Base-by-base conservation (phyloP, 2,113 vertebrate species). In the Casuarius casuarius region DNA sequence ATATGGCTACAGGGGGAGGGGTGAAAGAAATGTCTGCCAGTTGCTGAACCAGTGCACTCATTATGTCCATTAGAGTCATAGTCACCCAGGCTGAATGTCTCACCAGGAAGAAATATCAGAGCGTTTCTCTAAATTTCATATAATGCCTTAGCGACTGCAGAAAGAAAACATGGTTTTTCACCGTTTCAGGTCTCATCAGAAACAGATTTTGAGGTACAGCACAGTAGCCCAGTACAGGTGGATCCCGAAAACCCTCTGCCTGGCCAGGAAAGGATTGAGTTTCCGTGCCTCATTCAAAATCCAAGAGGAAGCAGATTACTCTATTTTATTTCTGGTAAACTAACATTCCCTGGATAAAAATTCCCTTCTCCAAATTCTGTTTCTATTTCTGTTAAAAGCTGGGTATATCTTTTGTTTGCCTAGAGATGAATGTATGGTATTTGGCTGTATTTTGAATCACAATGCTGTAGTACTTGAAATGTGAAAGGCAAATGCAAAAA, bases 1-100 rank as follows among this genome's bases (percentile, higher is more conserved):
- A 96, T 97, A 96, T 95, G 96, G 96, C 92, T 80, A 94, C 91
- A 54, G 94, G 89, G 94, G 86, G 92, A 89, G 88, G 89, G 96
- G 92, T 6, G 74, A 31, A 20, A 83, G 92, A 84, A 23, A 49
- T 75, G 95, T 80, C 93, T 93, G 93, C 90, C 93, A 91, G 70
- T 77, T 83, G 72, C 81, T 46, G n/a, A 74, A 44, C 87, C 90
- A 91, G 87, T 66, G 94, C 86, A 92, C 87, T 93, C 89, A 72
- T 93, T 96, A 85, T 92, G 94, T 83, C 94, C 82, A 10, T 40
- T 22, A 77, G 76, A 96, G 93, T 44, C 89, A 56, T 33, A 84
- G 92, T 92, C 91, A 93, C 56, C 73, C 83, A 46, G 31, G 44
- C 17, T 31, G 28, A 67, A 46, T 20, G 58, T 35, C 46, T 62